phyloP scores from a whole-genome alignment of 2,888 invertebrate species.

The Xanthostigma xanthostigma region DNA sequence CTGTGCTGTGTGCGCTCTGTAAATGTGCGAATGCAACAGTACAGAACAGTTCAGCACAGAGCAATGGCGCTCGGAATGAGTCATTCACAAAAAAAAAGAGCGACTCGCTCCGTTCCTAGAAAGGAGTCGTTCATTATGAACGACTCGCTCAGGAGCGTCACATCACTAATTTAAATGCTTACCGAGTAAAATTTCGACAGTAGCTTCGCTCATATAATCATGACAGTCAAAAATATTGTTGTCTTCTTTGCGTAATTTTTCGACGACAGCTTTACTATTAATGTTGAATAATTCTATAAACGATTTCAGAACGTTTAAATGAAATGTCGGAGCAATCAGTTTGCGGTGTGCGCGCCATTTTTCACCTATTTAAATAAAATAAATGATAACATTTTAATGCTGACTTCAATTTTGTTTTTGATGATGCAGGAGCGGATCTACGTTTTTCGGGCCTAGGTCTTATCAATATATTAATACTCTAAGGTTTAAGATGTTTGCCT shows the following conservation, averaged over 20 bases:
- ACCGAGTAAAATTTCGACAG: constrained; percentile 64
- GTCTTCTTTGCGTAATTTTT: constrained; percentile 52
- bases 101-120: too few relatives aligned
- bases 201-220: constrained; percentile 73
- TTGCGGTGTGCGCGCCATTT: constrained; percentile 79
- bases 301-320: constrained; percentile 72
- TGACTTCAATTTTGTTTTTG: background rate
- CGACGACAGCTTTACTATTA: constrained; percentile 60
- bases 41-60: too few relatives aligned
- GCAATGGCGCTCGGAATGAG: too few relatives aligned
- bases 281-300: constrained; percentile 76
- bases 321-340: constrained; percentile 77
- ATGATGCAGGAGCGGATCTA: too few relatives aligned
- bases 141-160: too few relatives aligned
- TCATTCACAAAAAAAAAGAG: too few relatives aligned
- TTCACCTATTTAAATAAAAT: constrained; percentile 37
- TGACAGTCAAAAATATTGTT: constrained; percentile 65
- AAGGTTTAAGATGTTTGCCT: too few relatives aligned
- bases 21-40: too few relatives aligned
- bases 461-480: too few relatives aligned
- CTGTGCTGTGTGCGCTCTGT: too few relatives aligned
- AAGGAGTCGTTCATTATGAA: too few relatives aligned
- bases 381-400: constrained; percentile 3
- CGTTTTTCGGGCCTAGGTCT: too few relatives aligned
- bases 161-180: constrained; percentile 26